A percentile compares a stretch with the other conserved stretches of the same genome.
Evolutionary conservation across 2,113 vertebrate species (phyloP).

Genomic region (Brachypodius melanocephalos): DNA sequence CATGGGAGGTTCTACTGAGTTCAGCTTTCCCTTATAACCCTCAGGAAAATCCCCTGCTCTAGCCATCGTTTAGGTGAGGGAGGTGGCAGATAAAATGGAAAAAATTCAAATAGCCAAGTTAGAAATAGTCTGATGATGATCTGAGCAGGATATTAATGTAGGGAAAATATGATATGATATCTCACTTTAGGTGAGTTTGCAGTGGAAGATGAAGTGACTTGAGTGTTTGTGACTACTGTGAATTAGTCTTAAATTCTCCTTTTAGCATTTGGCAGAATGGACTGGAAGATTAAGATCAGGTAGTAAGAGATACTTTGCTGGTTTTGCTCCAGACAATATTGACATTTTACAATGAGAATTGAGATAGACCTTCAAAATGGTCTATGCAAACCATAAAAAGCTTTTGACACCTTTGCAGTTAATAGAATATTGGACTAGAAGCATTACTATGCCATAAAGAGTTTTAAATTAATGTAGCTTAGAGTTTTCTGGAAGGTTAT

Average conservation of each 20-base stretch:
- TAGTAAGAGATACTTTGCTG: neutral
- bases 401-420: neutral
- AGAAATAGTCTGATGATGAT: neutral
- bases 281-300: neutral
- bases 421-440: neutral
- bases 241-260: neutral
- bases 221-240: neutral
- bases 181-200: neutral
- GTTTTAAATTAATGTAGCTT: neutral
- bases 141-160: neutral
- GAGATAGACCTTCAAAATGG: neutral
- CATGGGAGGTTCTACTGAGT: neutral
- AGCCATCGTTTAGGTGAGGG: neutral
- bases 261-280: neutral
- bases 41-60: neutral
- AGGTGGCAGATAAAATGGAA: neutral
- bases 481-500: neutral
- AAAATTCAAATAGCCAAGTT: neutral
- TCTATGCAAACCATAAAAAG: neutral
- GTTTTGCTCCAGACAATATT: neutral
- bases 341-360: neutral
- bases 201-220: neutral
- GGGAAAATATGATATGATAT: neutral
- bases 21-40: neutral
- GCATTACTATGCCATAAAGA: neutral